Evolutionary conservation across 2,888 invertebrate genomes (phyloP).

Genomic region (Hedychridium roseum): DNA sequence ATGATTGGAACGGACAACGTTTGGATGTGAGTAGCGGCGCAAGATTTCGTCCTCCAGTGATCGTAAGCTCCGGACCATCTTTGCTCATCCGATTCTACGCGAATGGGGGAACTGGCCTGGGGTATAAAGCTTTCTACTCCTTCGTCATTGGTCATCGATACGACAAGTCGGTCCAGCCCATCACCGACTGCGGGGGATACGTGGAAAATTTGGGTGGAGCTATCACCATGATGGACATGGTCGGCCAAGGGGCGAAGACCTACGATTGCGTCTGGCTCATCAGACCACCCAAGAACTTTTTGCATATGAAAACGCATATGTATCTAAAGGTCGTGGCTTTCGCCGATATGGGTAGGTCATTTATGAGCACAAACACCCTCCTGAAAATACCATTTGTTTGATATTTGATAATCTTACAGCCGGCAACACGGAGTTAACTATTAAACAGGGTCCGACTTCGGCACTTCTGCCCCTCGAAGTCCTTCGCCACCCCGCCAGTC

Average conservation of each 20-base stretch:
- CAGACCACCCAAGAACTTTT: slow-evolving; percentile 70
- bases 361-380: slow-evolving; percentile 1
- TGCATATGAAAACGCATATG: slow-evolving; percentile 74
- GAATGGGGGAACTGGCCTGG: slow-evolving; percentile 73
- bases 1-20: slow-evolving; percentile 74
- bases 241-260: slow-evolving; percentile 67
- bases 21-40: slow-evolving; percentile 73
- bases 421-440: slow-evolving; percentile 69
- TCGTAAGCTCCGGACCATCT: slow-evolving; percentile 72
- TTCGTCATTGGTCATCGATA: slow-evolving; percentile 62
- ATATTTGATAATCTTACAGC: slow-evolving; percentile 62
- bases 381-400: too few relatives aligned
- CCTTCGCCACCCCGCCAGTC: slow-evolving; percentile 67
- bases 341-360: slow-evolving; percentile 66
- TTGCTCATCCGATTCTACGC: slow-evolving; percentile 74
- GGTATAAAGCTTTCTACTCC: slow-evolving; percentile 72
- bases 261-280: slow-evolving; percentile 80
- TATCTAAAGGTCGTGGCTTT: slow-evolving; percentile 71
- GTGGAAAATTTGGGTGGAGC: slow-evolving; percentile 76
- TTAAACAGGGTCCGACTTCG: slow-evolving; percentile 76
- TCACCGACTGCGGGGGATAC: slow-evolving; percentile 74
- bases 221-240: slow-evolving; percentile 81
- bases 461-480: slow-evolving; percentile 69
- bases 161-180: slow-evolving; percentile 56
- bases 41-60: slow-evolving; percentile 74